Percentiles rank a stretch among this genome's conserved stretches.
Evolutionary conservation across 2,888 invertebrate species (phyloP).

Genomic region (Aplocera efformata): DNA sequence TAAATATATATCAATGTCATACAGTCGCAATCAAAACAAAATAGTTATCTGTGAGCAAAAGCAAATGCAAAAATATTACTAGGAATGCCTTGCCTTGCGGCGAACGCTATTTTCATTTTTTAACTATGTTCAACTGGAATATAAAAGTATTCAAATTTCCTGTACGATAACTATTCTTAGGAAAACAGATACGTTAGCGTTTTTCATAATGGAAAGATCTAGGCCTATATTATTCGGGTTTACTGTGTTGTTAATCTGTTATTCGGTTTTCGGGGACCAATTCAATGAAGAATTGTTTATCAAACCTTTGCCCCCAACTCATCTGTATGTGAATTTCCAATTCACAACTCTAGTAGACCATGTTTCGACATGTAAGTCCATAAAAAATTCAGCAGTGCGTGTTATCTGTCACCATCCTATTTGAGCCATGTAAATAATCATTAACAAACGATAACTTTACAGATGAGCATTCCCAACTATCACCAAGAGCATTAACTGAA

Average conservation of each 20-base stretch:
- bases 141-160: neutral
- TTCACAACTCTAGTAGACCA: constrained; percentile 90
- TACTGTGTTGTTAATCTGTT: constrained; percentile 20
- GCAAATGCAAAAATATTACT: no score
- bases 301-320: constrained; percentile 90
- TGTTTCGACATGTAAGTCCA: constrained; percentile 81
- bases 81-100: no score
- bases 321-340: constrained; percentile 94
- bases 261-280: constrained; percentile 75
- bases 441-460: constrained; percentile 36
- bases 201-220: constrained; percentile 25
- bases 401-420: no score
- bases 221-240: constrained; percentile 20
- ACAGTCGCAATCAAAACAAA: no score
- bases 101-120: no score
- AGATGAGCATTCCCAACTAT: constrained; percentile 92
- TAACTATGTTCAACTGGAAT: no score
- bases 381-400: no score
- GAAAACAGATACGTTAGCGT: neutral
- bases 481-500: constrained; percentile 94
- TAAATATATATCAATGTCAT: no score
- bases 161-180: no score
- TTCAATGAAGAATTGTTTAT: constrained; percentile 94
- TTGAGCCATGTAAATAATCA: no score
- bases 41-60: no score